These are phyloP conservation scores for Tortrix viridana DNA, from an alignment of 2,888 invertebrate species.

Conservation along the genomic window DNA sequence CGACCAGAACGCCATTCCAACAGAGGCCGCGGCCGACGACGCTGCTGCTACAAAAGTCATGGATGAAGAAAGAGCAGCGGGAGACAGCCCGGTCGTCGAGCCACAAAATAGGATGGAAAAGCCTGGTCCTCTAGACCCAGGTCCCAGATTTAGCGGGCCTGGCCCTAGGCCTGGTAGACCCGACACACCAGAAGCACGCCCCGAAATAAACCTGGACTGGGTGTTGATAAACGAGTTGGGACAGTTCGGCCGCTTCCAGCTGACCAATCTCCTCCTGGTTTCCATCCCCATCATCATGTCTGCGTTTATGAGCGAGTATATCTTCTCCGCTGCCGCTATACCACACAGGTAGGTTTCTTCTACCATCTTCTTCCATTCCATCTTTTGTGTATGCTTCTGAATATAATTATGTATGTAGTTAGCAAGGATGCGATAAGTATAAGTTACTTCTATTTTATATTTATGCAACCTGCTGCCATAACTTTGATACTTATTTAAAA, in stretches of 20 bases:
- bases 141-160: neutral
- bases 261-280: conserved; percentile 83
- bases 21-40: conserved; percentile 11
- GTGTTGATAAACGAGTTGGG: conserved; percentile 83
- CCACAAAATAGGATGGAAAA: neutral
- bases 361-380: too few relatives aligned
- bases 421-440: too few relatives aligned
- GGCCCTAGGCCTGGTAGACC: neutral
- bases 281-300: conserved; percentile 86
- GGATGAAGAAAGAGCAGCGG: conserved; percentile 21
- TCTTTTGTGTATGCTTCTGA: too few relatives aligned
- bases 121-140: neutral
- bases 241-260: conserved; percentile 87
- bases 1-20: neutral
- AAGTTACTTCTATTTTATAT: too few relatives aligned
- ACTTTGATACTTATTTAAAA: too few relatives aligned
- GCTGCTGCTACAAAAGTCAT: conserved; percentile 2
- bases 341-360: conserved; percentile 85
- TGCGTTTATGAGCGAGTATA: conserved; percentile 86
- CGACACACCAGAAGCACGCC: neutral
- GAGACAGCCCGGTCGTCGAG: neutral
- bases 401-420: too few relatives aligned
- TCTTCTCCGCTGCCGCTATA: conserved; percentile 88
- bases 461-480: too few relatives aligned
- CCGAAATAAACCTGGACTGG: conserved; percentile 69